Conservation (phyloP, 2,113 vertebrate genomes). For the Monarcha castaneiventris region DNA sequence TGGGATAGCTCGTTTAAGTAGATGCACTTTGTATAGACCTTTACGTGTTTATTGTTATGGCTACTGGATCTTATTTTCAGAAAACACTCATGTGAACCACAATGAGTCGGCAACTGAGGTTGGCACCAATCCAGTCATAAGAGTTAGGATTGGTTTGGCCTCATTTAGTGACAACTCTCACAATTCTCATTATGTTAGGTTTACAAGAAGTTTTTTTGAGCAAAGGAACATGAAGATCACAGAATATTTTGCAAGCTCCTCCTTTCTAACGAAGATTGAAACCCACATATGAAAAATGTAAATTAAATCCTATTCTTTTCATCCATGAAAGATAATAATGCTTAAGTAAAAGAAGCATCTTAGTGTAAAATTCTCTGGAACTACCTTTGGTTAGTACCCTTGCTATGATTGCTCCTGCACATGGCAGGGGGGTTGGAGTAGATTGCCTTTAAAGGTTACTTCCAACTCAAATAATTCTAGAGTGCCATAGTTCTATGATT, state of each 20-base stretch:
- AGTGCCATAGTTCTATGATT: neutral
- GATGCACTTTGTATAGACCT: neutral
- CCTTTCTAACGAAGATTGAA: neutral
- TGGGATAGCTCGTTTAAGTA: neutral
- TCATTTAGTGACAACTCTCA: neutral
- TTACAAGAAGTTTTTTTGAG: neutral
- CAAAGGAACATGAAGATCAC: neutral
- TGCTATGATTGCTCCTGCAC: neutral
- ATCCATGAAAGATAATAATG: neutral
- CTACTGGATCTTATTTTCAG: neutral
- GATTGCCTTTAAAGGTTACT: neutral
- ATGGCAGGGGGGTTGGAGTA: neutral
- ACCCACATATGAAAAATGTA: neutral
- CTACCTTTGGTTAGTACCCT: neutral
- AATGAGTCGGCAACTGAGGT: neutral
- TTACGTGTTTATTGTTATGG: neutral
- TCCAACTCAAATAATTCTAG: neutral
- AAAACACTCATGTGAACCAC: neutral
- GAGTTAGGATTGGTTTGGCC: neutral
- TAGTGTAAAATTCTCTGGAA: neutral
- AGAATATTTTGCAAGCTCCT: neutral
- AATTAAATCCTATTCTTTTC: neutral
- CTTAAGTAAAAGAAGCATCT: neutral
- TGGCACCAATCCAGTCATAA: neutral
- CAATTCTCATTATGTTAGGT: neutral